Conservation (phyloP, 2,888 invertebrate species). For the Mimumesa dahlbomi region DNA sequence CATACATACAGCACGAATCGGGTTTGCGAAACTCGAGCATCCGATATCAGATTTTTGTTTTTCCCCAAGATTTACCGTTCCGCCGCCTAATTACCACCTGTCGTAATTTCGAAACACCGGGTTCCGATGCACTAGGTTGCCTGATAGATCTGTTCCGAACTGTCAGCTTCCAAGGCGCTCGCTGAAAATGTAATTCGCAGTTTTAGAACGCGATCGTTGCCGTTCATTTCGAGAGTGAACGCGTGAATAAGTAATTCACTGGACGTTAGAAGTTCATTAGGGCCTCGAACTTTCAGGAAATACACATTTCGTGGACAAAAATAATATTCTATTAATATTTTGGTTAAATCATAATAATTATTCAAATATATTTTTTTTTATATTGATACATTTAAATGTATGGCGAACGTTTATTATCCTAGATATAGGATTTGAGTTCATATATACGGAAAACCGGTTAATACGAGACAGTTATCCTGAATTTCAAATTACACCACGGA, state of each 20-base stretch:
- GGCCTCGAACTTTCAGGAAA: neutral
- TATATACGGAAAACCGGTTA: too few relatives aligned
- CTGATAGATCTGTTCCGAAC: too few relatives aligned
- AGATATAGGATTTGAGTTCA: too few relatives aligned
- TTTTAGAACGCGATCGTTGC: neutral
- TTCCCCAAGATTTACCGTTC: neutral
- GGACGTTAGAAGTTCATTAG: neutral
- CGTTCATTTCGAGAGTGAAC: neutral
- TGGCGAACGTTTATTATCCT: too few relatives aligned
- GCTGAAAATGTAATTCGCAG: neutral
- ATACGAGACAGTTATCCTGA: too few relatives aligned
- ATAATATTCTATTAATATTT: too few relatives aligned
- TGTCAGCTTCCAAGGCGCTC: too few relatives aligned
- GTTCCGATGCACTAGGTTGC: neutral
- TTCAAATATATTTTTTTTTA: too few relatives aligned
- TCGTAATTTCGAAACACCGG: conserved; percentile 4
- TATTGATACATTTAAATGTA: too few relatives aligned
- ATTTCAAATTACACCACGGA: too few relatives aligned
- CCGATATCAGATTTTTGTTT: conserved; percentile 14
- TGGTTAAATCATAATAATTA: too few relatives aligned
- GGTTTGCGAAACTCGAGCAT: conserved; percentile 34
- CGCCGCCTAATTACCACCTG: conserved; percentile 2
- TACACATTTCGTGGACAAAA: too few relatives aligned
- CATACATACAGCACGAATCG: conserved; percentile 3
- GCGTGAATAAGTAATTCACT: neutral